phyloP scores from a whole-genome alignment of 1,140 invertebrate genomes.

The Vollenhovia emeryi region DNA sequence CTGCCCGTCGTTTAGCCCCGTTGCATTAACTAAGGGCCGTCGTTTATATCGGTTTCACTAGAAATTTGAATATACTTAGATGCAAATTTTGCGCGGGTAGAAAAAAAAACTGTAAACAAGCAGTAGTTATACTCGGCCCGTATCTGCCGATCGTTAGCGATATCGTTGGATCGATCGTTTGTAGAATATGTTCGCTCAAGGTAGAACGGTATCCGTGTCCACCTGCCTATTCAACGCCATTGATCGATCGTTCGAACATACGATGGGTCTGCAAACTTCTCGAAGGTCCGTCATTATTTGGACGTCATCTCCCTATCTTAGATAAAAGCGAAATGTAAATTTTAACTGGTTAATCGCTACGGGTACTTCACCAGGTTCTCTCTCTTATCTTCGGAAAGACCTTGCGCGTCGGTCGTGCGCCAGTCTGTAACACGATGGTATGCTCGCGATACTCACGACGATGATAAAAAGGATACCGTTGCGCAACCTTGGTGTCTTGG shows the following conservation, averaged over 20 bases:
- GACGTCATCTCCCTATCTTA: constrained; percentile 32
- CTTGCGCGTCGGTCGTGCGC: constrained; percentile 54
- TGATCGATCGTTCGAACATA: constrained; percentile 26
- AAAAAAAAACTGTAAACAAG: constrained; percentile 9
- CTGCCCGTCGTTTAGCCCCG: not conserved
- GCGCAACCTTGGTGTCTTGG: not conserved
- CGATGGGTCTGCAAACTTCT: constrained; percentile 21
- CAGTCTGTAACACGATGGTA: not conserved
- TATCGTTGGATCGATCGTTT: constrained; percentile 1
- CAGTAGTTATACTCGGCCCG: not conserved
- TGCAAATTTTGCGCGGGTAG: not conserved
- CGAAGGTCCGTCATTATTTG: not conserved
- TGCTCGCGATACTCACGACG: not conserved
- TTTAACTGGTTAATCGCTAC: constrained; percentile 61
- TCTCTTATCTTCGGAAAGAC: constrained; percentile 68
- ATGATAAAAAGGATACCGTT: constrained; percentile 20
- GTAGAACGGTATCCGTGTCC: not conserved
- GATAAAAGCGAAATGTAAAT: constrained; percentile 46
- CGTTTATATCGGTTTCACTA: not conserved
- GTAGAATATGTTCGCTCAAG: not conserved
- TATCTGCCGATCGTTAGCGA: not conserved
- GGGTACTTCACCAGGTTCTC: constrained; percentile 11
- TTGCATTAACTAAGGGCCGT: constrained; percentile 9
- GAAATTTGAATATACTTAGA: constrained; percentile 14
- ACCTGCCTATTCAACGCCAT: constrained; percentile 1